Base-by-base conservation (phyloP, 1,140 invertebrate species). In the Orchesella cincta region DNA sequence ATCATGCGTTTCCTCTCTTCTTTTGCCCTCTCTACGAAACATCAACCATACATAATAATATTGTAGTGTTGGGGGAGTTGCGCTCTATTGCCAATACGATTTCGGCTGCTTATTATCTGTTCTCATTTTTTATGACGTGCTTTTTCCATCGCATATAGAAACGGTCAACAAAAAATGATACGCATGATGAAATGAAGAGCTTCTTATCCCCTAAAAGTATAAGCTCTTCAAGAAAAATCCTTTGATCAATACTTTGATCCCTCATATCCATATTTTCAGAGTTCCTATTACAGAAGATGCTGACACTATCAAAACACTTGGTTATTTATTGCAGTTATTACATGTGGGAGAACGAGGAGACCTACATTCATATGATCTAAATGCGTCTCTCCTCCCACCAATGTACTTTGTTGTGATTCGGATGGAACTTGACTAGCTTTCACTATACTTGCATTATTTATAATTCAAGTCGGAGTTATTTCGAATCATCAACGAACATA, bases 211-310 rank as follows among this genome's bases (percentile, higher is more conserved):
- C 39, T 46, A n/a, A 67, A 67, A 67, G 62, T 29, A 31, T 12
- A n/a, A 26, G 8, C 31, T 67, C 29, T 31, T 67, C 31, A 31
- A 31, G 62, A 33, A 67, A 67, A 67, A 67, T 67, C 62, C 62
- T 67, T 67, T 67, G 62, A 67, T 67, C 62, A 67, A 67, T 67
- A 67, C 31, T 67, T 67, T 67, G 26, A 67, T 67, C 62, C 62
- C 62, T 67, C 62, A 29, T 67, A 67, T 67, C 62, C 62, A 67
- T 67, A 67, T 67, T 67, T 67, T 67, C 62, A 67, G 62, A 14
- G 2, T 67, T 8, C 8, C n/a, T 67, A 67, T 33, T 67, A 31
- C 62, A 33, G n/a, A 67, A 67, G 31, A 29, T 67, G 62, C 62
- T 67, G 62, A 67, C 31, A 33, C 62, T 31, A 67, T 67, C 62